phyloP scores from a whole-genome alignment of 2,797 vertebrate species.

The Girardinus metallicus region DNA sequence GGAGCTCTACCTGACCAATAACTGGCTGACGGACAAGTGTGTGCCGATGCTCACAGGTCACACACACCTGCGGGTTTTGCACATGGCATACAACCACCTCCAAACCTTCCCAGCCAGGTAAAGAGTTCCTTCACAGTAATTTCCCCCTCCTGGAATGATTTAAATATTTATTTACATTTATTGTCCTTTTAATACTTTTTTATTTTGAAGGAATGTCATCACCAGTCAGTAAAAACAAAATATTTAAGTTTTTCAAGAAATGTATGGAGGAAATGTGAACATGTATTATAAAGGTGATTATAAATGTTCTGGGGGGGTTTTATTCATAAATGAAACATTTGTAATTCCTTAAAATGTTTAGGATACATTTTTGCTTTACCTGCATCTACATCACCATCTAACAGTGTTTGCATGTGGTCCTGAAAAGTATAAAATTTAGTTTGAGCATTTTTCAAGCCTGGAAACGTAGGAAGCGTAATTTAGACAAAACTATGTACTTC shows the following conservation, averaged over 20 bases:
- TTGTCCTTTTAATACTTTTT: neutral
- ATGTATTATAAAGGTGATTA: neutral
- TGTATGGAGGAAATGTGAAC: neutral
- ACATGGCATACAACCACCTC: slow-evolving; percentile 96
- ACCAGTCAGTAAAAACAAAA: neutral
- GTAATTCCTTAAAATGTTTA: neutral
- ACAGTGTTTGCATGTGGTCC: neutral
- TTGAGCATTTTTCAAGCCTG: neutral
- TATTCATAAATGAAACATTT: neutral
- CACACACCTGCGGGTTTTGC: slow-evolving; percentile 90
- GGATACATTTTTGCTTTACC: neutral
- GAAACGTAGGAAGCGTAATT: neutral
- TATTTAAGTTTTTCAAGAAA: neutral
- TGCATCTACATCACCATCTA: neutral
- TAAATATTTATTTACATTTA: neutral
- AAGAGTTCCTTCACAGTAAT: neutral
- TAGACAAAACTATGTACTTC: neutral
- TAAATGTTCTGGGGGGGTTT: neutral
- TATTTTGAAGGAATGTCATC: neutral
- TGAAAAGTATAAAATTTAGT: neutral
- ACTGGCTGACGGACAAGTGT: slow-evolving; percentile 95
- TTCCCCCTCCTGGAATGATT: neutral
- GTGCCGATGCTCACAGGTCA: slow-evolving; percentile 94
- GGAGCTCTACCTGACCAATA: slow-evolving; percentile 96
- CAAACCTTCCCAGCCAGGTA: slow-evolving; percentile 98